Evolutionary conservation across 2,113 vertebrate species (phyloP), one percentile per base, ranked within the genome.

Genomic region (Bos javanicus): DNA sequence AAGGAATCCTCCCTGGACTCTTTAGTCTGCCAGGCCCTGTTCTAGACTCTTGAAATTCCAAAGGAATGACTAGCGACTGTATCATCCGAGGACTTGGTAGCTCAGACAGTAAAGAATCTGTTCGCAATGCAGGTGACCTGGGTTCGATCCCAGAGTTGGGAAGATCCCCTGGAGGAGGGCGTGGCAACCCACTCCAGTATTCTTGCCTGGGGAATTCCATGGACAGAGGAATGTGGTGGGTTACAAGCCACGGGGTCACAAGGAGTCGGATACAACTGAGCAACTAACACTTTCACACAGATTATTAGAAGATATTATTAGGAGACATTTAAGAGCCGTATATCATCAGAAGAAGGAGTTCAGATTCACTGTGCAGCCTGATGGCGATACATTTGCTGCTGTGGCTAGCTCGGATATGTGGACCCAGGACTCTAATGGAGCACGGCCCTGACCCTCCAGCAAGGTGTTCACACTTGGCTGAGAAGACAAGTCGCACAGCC

Each of bases 11-110:
- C 26, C 3, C 19, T 25, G 62, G 50, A 10, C 56, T 52, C 0
- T 19, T 12, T 74, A 5, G 13, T 76, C 76, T 81, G 36, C 57
- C 57, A 83, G 52, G 30, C 52, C 48, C 23, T 57, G 15, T 52
- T 83, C 87, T 87, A 92, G 96, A 71, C 46, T 59, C 50, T 36
- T 43, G 21, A 64, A 57, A 26, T 50, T 14, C 2, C 87, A 89
- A 59, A 62, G 39, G 56, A 52, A 64, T 85, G 60, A 57, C 33
- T 84, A 86, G 13, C 36, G 5, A 59, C 52, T 59, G 1, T 60
- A 21, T 26, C 71, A 76, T 76, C 71, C 3, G 4, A 43, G 71
- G 23, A 26, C 71, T 76, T 76, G 71, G 39, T 43, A 39, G 39
- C 39, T 76, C 71, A 76, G 71, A 26, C 23, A 26, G 12, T 76